phyloP scores from a whole-genome alignment of 1,140 invertebrate genomes.

The Drosophila ironensis region DNA sequence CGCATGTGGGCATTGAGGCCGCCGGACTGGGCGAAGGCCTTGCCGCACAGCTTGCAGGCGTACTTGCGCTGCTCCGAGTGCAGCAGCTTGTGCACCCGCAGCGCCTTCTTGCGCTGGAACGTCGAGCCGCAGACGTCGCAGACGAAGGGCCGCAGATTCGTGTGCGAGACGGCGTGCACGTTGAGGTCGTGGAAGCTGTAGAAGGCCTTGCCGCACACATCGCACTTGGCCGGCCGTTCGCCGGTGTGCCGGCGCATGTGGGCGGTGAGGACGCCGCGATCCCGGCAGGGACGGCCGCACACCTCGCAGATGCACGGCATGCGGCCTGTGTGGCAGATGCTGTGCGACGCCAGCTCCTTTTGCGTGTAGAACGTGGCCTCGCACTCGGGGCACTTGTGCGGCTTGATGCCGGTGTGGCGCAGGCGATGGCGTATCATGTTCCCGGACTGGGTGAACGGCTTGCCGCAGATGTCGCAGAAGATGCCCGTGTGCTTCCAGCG shows the following conservation, averaged over 20 bases:
- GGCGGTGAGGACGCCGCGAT: constrained; percentile 84
- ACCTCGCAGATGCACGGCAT: constrained; percentile 75
- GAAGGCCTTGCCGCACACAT: constrained; percentile 72
- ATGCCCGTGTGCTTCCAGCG: constrained; percentile 77
- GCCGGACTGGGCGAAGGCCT: constrained; percentile 84
- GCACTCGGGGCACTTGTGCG: constrained; percentile 66
- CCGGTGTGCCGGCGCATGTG: constrained; percentile 88
- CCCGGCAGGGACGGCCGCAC: constrained; percentile 66
- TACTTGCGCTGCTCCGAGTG: constrained; percentile 84
- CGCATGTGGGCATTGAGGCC: constrained; percentile 84
- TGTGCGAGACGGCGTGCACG: constrained; percentile 82
- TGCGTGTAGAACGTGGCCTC: constrained; percentile 67
- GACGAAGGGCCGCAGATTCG: constrained; percentile 82
- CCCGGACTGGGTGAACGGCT: constrained; percentile 69
- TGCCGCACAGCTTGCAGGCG: constrained; percentile 83
- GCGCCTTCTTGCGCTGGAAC: constrained; percentile 71
- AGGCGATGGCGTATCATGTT: constrained; percentile 74
- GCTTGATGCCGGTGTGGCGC: constrained; percentile 74
- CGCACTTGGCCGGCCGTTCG: constrained; percentile 90
- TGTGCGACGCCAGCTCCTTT: constrained; percentile 71
- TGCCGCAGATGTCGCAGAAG: constrained; percentile 73
- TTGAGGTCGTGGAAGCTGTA: constrained; percentile 73
- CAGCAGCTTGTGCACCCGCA: constrained; percentile 71
- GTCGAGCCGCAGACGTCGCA: constrained; percentile 83
- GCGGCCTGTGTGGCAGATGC: constrained; percentile 67